Evolutionary conservation across 2,797 vertebrate species (phyloP).

Genomic region (Schizopygopsis pylzovi): DNA sequence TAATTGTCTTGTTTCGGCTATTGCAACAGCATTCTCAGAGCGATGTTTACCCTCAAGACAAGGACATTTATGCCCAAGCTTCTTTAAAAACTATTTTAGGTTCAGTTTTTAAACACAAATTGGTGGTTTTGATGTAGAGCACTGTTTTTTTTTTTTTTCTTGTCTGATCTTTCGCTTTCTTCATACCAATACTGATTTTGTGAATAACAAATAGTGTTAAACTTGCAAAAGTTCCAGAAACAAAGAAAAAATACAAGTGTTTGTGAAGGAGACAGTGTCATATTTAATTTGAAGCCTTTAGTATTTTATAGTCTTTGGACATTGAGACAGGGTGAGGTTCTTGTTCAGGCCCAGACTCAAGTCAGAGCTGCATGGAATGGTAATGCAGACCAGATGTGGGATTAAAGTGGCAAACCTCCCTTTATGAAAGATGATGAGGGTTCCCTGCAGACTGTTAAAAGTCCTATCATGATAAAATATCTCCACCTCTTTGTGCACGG

Average conservation of each 20-base stretch:
- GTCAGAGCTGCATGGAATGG: conserved; percentile 75
- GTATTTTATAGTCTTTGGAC: conserved; percentile 61
- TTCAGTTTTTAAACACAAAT: neutral
- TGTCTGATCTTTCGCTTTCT: conserved; percentile 4
- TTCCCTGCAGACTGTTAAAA: conserved; percentile 77
- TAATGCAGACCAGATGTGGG: conserved; percentile 84
- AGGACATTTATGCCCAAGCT: neutral
- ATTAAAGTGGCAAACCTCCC: conserved; percentile 80
- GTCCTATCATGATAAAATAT: conserved; percentile 77
- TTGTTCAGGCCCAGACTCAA: conserved; percentile 64
- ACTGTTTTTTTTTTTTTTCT: neutral
- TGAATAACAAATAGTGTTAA: conserved; percentile 26
- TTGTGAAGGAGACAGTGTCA: conserved; percentile 53
- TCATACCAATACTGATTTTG: conserved; percentile 30
- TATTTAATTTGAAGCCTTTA: conserved; percentile 58
- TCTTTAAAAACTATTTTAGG: neutral
- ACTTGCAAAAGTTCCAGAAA: conserved; percentile 44
- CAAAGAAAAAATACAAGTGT: conserved; percentile 53
- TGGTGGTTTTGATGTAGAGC: neutral
- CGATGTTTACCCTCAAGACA: neutral
- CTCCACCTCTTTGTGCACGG: conserved; percentile 67
- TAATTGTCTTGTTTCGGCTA: conserved; percentile 21
- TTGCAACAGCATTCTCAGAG: conserved; percentile 13
- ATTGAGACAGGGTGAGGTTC: conserved; percentile 69
- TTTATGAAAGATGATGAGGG: conserved; percentile 80